Base-by-base conservation (phyloP, 2,888 invertebrate species). In the Nomada flava region DNA sequence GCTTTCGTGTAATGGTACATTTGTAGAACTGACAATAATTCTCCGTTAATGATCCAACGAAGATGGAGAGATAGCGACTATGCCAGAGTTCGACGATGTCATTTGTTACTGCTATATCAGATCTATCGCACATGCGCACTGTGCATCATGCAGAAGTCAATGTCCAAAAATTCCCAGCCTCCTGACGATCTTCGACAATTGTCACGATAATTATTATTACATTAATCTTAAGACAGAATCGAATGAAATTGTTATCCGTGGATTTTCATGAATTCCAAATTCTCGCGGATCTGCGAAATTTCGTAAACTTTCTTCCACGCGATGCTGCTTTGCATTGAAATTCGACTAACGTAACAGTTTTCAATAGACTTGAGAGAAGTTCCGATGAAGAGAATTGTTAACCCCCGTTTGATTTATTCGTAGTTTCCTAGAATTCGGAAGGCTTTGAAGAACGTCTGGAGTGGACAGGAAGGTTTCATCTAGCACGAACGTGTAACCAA, bases 101-200 rank as follows among this genome's bases (percentile, higher is more conserved):
- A 91, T 91, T 91, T 91, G 91, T 91, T 91, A 91, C 82, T 83
- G 86, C 84, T 90, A 50, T 88, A 91, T 91, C 91, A 89, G 91
- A 91, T 91, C 86, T 86, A 74, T 88, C 84, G 88, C 89, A 84
- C 84, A 89, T 90, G 89, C 89, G 89, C 87, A 84, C 82, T 83
- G 87, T 87, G 86, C 86, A 86, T 20, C 84, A 78, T 64, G 75
- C 71, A 68, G 26, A 76, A 59, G 59, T 53, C 65, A 20, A 11
- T 55, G 67, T 60, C 74, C 74, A 65, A 79, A 88, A 88, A 84
- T 83, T 71, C 79, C 78, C 67, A 65, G 53, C 26, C 26, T 15
- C n/a, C 9, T 15, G 74, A 47, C 57, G 50, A 44, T 20, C 74
- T 78, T 53, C 64, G 59, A 50, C 65, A 59, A 67, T 67, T 53